Base-by-base conservation (phyloP, 2,888 invertebrate genomes). In the Axea sp. region DNA sequence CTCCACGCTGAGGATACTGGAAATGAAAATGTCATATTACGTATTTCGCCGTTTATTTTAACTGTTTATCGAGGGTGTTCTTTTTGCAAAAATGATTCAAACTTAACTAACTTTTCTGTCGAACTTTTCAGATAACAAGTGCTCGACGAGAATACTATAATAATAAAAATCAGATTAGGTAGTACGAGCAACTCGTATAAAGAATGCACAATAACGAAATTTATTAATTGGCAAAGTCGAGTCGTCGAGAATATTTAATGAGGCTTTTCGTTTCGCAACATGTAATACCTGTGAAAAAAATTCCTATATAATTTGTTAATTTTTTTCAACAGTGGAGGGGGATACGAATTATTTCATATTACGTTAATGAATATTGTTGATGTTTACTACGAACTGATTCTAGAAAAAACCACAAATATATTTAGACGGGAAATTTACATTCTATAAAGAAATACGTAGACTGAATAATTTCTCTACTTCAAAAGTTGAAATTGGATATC, bases 1-100 rank as follows among this genome's bases (percentile, higher is more conserved):
- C 80, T 57, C 80, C 82, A 71, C 85, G 84, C 77, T 84, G 85
- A 75, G 86, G 82, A 80, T 81, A 86, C 86, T 86, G 65, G 31
- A 77, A 73, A 49, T 14, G 43, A 64, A 62, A 24, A n/a, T n/a
- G 8, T 11, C 3, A 28, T 1, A 9, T 22, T 41, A 24, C 1
- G 22, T 22, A 22, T 22, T 9, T 6, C 37, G 1, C 7, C 7
- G 14, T n/a, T 26, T 12, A 28, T 12, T 17, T 17, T 0, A 17
- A 6, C 9, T 2, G 14, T 28, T 28, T n/a, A 14, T 6, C 35
- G 31, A 19, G 3, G 4, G 4, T 2, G 4, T 3, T 19, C 4
- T 19, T 19, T 3, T 19, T 19, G 19, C 4, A 24, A 7, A 3
- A 6, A 1, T 6, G 24, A 24, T 4, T 3, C 7, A 24, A 24